Evolutionary conservation across 2,888 invertebrate species (phyloP).

Genomic region (Drosophila demipolita): DNA sequence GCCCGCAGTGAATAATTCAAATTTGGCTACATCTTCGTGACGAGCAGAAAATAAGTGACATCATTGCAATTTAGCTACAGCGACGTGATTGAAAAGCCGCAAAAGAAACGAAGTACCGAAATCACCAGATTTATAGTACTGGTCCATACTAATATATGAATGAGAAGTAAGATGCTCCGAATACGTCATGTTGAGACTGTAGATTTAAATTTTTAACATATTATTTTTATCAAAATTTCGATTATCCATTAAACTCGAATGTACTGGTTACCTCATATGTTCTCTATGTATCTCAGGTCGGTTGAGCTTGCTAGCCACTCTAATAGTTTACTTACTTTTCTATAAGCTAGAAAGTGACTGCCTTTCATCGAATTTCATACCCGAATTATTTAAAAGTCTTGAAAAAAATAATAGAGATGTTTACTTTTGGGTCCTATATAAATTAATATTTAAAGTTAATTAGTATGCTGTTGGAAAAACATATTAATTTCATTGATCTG

Average conservation of each 20-base stretch:
- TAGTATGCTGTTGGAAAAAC: not conserved
- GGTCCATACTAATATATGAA: conserved; percentile 74
- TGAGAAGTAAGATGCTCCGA: conserved; percentile 64
- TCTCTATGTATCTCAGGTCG: too few species aligned
- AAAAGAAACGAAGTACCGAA: conserved; percentile 61
- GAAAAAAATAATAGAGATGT: not conserved
- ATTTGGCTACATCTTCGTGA: conserved; percentile 69
- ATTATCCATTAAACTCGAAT: too few species aligned
- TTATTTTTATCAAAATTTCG: not conserved
- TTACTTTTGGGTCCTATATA: not conserved
- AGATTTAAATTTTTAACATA: conserved; percentile 20
- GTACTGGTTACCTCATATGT: too few species aligned
- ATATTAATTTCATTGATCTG: not conserved
- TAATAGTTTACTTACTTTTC: too few species aligned
- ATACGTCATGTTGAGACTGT: conserved; percentile 38
- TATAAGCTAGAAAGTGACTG: too few species aligned
- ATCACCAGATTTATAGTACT: conserved; percentile 54
- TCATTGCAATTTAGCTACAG: conserved; percentile 68
- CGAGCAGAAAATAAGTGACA: conserved; percentile 73
- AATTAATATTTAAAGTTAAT: not conserved
- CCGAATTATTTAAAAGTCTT: too few species aligned
- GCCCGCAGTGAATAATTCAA: conserved; percentile 74
- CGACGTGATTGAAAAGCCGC: conserved; percentile 75
- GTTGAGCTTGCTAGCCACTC: too few species aligned
- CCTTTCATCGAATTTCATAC: too few species aligned